A percentile compares a stretch with the other conserved stretches of the same genome.
Conservation (phyloP, 2,113 vertebrate genomes). For the Archilochus colubris region DNA sequence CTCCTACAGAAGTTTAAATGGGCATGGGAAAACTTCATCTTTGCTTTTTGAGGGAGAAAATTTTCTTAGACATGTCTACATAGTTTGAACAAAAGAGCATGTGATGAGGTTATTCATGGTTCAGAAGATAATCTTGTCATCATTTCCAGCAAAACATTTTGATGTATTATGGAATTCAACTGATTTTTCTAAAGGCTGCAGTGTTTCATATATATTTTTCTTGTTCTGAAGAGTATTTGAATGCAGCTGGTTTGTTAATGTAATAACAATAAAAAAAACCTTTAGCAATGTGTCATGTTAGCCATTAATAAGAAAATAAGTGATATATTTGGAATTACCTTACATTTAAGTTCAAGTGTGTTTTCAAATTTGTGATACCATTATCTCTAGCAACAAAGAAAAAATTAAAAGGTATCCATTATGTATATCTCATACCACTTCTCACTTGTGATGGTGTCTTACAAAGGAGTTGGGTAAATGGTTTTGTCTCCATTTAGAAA, state of each 20-base stretch:
- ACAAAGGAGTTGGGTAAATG: background rate
- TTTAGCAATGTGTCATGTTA: background rate
- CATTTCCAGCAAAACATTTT: background rate
- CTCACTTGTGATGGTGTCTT: background rate
- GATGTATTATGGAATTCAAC: background rate
- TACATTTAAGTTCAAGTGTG: background rate
- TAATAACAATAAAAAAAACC: background rate
- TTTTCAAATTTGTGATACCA: background rate
- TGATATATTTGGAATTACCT: background rate
- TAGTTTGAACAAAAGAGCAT: background rate
- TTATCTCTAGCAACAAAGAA: background rate
- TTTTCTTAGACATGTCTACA: background rate
- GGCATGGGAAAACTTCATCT: background rate
- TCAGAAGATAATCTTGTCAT: background rate
- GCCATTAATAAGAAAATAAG: background rate
- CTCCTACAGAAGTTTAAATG: background rate
- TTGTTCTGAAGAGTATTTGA: background rate
- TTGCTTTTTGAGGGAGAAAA: background rate
- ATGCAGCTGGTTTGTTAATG: background rate
- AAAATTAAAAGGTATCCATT: background rate
- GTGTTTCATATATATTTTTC: background rate
- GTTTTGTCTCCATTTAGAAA: background rate
- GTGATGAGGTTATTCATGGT: background rate
- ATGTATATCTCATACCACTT: background rate
- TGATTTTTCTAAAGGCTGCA: background rate